Conservation (phyloP, 1,140 invertebrate species). For the Penaeus vannamei region DNA sequence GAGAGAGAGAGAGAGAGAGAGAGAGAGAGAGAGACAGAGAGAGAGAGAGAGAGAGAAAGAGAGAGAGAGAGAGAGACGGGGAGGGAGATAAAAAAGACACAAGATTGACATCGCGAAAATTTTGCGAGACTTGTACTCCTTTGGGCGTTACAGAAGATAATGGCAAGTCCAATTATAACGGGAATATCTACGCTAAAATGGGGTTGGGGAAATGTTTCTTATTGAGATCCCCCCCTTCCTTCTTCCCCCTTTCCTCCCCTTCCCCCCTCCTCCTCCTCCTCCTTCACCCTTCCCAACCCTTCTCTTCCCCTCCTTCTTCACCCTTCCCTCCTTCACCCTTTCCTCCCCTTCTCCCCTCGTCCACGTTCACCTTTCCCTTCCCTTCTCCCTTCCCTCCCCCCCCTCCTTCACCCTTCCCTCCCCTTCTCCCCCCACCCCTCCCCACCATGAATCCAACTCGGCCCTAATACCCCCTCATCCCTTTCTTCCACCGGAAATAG, state of each 20-base stretch:
- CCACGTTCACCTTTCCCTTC: background rate
- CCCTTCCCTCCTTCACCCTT: background rate
- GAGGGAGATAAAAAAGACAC: background rate
- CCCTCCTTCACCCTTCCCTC: background rate
- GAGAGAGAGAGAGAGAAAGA: background rate
- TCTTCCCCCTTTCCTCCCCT: too few relatives aligned
- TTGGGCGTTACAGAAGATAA: conserved; percentile 24
- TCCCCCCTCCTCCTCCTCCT: background rate
- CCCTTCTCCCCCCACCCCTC: background rate
- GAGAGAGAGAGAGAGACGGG: background rate
- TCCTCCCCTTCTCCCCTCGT: background rate
- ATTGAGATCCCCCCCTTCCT: background rate
- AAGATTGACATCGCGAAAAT: background rate
- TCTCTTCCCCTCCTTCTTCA: background rate
- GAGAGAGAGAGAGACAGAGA: background rate
- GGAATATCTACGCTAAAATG: background rate
- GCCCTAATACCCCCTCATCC: too few relatives aligned
- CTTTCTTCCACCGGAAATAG: too few relatives aligned
- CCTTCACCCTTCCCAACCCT: background rate
- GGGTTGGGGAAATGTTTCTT: conserved; percentile 18
- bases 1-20: background rate
- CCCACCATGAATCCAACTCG: too few relatives aligned
- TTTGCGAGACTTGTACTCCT: background rate
- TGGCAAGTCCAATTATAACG: conserved; percentile 16
- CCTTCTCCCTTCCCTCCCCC: too few relatives aligned